phyloP scores from a whole-genome alignment of 30 jellyfish, hydroid and myxozoan genomes.

The Turritopsis dohrnii region DNA sequence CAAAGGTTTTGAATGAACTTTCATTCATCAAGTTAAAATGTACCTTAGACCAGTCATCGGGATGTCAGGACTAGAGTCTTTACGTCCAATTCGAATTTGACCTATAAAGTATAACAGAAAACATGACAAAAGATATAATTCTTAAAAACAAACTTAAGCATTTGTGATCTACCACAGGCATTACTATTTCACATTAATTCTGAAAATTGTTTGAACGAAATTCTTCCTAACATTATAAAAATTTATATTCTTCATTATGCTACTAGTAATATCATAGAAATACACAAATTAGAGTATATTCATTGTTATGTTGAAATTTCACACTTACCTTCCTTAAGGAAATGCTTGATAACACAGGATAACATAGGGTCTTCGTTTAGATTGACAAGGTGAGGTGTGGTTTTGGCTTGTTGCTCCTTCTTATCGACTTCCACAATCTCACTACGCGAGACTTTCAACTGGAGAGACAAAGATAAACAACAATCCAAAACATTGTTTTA shows the following conservation, averaged over 20 bases:
- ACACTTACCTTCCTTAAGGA: slow-evolving; percentile 76
- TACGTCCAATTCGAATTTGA: slow-evolving; percentile 78
- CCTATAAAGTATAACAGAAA: slow-evolving; percentile 37
- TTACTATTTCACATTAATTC: no score
- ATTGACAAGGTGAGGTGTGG: slow-evolving; percentile 76
- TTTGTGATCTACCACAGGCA: no score
- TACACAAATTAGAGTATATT: no score
- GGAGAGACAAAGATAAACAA: not conserved
- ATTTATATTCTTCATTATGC: no score
- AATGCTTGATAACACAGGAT: slow-evolving; percentile 78
- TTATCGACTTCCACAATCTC: slow-evolving; percentile 56
- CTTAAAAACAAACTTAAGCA: not conserved
- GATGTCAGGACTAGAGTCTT: slow-evolving; percentile 87
- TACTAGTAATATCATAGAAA: no score
- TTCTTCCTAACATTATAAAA: no score
- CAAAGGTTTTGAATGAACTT: no score
- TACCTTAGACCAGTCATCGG: slow-evolving; percentile 95
- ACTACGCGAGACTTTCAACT: slow-evolving; percentile 63
- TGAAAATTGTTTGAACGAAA: no score
- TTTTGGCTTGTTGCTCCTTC: slow-evolving; percentile 48
- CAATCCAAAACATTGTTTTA: no score
- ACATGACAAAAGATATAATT: not conserved
- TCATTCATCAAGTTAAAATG: not conserved
- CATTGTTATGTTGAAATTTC: not conserved
- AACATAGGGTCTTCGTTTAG: slow-evolving; percentile 92